phyloP scores from a whole-genome alignment of 2,797 vertebrate genomes.

The Coregonus suidteri region DNA sequence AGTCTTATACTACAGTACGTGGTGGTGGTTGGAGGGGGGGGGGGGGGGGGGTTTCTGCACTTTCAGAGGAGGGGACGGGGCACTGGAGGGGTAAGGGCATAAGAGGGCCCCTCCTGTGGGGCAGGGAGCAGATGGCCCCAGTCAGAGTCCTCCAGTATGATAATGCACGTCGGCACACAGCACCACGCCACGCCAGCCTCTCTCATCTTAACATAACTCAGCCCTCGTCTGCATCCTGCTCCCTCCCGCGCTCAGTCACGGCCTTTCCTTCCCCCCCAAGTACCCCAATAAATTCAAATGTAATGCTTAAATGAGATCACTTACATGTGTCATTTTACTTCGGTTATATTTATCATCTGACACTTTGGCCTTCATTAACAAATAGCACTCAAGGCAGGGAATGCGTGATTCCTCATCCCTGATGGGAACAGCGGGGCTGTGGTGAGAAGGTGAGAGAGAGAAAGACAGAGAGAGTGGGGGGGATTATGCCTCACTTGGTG shows the following conservation, averaged over 20 bases:
- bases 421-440: slow-evolving; percentile 35
- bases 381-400: slow-evolving; percentile 75
- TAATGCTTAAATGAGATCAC: slow-evolving; percentile 83
- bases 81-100: neutral
- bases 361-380: slow-evolving; percentile 85
- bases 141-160: slow-evolving; percentile 27
- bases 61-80: slow-evolving; percentile 20
- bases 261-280: slow-evolving; percentile 78
- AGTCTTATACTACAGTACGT: no score
- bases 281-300: slow-evolving; percentile 82
- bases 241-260: slow-evolving; percentile 66
- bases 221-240: slow-evolving; percentile 48
- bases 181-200: slow-evolving; percentile 11
- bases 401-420: slow-evolving; percentile 66
- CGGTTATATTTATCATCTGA: slow-evolving; percentile 81
- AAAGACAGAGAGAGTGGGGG: slow-evolving; percentile 9
- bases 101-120: slow-evolving; percentile 17
- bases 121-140: slow-evolving; percentile 19
- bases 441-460: slow-evolving; percentile 9
- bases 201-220: slow-evolving; percentile 67
- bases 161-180: slow-evolving; percentile 34
- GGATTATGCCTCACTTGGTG: slow-evolving; percentile 45
- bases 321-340: slow-evolving; percentile 83
- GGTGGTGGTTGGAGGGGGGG: slow-evolving; percentile 14
- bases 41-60: slow-evolving; percentile 34